Conservation (phyloP, 2,888 invertebrate species). For the Dasysyrphus albostriatus region DNA sequence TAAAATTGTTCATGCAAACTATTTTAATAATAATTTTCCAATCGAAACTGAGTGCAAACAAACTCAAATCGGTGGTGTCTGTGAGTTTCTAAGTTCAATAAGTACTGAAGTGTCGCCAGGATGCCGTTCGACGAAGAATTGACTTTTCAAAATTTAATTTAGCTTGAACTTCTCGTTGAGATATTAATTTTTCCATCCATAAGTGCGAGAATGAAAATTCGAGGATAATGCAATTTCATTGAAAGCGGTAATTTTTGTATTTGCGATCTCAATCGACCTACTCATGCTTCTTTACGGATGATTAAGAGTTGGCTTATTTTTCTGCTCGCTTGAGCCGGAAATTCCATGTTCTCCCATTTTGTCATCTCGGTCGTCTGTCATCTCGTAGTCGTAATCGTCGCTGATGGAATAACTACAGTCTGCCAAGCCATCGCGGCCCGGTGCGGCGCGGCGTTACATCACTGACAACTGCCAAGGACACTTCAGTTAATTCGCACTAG, state of each 20-base stretch:
- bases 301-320: slow-evolving; percentile 65
- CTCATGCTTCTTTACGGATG: slow-evolving; percentile 67
- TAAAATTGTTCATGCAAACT: slow-evolving; percentile 12
- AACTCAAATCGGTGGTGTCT: slow-evolving; percentile 14
- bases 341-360: slow-evolving; percentile 25
- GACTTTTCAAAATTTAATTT: slow-evolving; percentile 20
- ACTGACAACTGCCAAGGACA: slow-evolving; percentile 58
- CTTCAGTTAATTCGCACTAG: slow-evolving; percentile 66
- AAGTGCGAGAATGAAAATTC: slow-evolving; percentile 34
- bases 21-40: slow-evolving; percentile 54
- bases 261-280: slow-evolving; percentile 66
- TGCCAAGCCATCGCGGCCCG: neutral
- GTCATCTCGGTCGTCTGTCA: neutral
- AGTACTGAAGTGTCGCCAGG: slow-evolving; percentile 28
- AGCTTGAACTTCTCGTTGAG: slow-evolving; percentile 20
- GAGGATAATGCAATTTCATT: slow-evolving; percentile 64
- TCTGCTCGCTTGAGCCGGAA: slow-evolving; percentile 51
- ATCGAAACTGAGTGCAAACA: slow-evolving; percentile 59
- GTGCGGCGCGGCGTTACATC: slow-evolving; percentile 45
- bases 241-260: slow-evolving; percentile 71
- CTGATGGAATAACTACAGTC: slow-evolving; percentile 51
- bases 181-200: slow-evolving; percentile 44
- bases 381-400: neutral
- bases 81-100: slow-evolving; percentile 17
- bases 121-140: neutral